Base-by-base conservation (phyloP, 2,888 invertebrate genomes). In the Oscheius myriophilus region DNA sequence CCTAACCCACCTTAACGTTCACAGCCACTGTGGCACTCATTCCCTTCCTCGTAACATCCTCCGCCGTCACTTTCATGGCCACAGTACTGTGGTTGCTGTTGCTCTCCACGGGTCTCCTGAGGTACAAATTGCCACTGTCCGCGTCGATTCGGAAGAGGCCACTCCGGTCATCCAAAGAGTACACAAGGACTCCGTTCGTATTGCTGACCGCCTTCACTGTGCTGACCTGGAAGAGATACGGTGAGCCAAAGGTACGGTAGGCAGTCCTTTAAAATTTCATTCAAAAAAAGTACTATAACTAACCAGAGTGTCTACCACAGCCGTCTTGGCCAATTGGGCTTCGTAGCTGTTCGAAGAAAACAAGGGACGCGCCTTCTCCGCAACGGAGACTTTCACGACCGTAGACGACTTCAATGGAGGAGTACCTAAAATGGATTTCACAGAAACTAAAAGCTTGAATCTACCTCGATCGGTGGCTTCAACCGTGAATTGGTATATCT, bases 301-400 rank as follows among this genome's bases (percentile, higher is more conserved):
- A 33, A 82, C 69, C 16, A 57, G 41, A 9, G 68, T 69, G n/a
- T 62, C 68, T 23, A 69, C 64, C 14, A 61, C 46, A 2, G 71
- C 57, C 21, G 41, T 45, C 33, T 68, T 46, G 52, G 61, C 25
- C 71, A 94, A 92, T 71, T 90, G 89, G 80, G 92, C 92, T 63
- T 91, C 91, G 89, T 92, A 94, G 88, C 92, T 93, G 87, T 93
- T 93, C 86, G 92, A 92, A 86, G 92, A 91, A 90, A 96, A 97
- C 59, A 93, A 91, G n/a, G 96, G 96, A 91, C 94, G 94, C 64
- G 93, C 93, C 82, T 92, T 91, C 88, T 94, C 94, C 86, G 93
- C 92, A 58, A 92, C 92, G 89, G 92, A 92, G 46, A 94, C 90
- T 82, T 91, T 90, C 41, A 94, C 92, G 16, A 90, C 91, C 0